These are phyloP conservation scores for Proales similis DNA, from an alignment of 1,140 invertebrate species.

Conservation along the genomic window DNA sequence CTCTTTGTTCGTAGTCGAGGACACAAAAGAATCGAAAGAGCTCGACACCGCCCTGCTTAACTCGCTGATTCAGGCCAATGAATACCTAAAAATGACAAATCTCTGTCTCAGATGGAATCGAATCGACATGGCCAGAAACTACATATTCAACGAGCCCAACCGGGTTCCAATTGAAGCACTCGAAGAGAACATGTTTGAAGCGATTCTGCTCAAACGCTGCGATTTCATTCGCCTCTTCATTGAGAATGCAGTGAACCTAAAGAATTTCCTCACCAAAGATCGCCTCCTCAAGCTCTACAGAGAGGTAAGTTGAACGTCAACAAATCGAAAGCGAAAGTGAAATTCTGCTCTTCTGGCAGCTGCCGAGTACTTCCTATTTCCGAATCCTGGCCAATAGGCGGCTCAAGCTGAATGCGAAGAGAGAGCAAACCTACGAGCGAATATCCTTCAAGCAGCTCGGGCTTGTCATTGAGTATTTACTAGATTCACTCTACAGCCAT, in stretches of 20 bases:
- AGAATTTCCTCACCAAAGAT: constrained; percentile 50
- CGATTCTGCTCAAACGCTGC: constrained; percentile 50
- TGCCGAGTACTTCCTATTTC: no score
- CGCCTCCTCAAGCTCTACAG: constrained; percentile 51
- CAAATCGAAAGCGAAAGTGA: background rate
- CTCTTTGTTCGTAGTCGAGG: no score
- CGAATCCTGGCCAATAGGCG: background rate
- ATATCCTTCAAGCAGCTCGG: constrained; percentile 1
- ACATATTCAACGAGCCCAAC: constrained; percentile 28
- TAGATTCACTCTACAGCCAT: constrained; percentile 20
- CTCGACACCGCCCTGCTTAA: background rate
- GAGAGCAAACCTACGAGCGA: background rate
- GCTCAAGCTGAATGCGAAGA: background rate
- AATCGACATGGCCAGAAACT: constrained; percentile 9
- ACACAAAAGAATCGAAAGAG: no score
- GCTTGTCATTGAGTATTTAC: background rate
- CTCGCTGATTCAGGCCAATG: constrained; percentile 21
- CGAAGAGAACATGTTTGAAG: constrained; percentile 53
- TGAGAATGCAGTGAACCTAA: constrained; percentile 52
- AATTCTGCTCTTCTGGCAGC: no score
- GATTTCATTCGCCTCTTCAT: constrained; percentile 54
- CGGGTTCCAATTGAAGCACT: constrained; percentile 47
- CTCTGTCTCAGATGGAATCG: constrained; percentile 25
- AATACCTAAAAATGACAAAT: constrained; percentile 17
- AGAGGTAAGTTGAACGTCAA: constrained; percentile 41